Evolutionary conservation across 2,888 invertebrate species (phyloP), one percentile per base, ranked within the genome.

Genomic region (Tipula vernalis): DNA sequence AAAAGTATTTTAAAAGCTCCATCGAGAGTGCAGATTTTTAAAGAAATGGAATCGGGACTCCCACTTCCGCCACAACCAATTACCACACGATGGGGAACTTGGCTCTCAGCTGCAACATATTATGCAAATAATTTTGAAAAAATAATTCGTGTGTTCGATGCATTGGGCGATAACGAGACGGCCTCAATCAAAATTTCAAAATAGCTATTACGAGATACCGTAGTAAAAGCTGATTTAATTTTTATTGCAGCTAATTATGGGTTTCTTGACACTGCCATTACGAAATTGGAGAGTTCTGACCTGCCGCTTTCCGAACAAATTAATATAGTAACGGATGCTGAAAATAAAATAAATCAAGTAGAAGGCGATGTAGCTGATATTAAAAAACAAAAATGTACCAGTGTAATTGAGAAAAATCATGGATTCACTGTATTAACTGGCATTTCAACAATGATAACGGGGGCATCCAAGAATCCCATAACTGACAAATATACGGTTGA

Each of bases 1-100:
- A 41, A 41, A 41, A 41, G 41, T 41, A 3, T 90, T 90, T 84
- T 88, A 15, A 90, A 90, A 87, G 88, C 89, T n/a, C 89, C 89
- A 5, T 85, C 86, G 3, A 71, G 89, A 85, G 41, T 41, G 88
- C 89, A 89, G 87, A 87, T 88, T 86, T 90, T 89, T 88, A 89
- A 89, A 87, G 88, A 90, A 87, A 87, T 86, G 86, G 87, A 87
- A 51, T 89, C 89, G 5, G 28, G 12, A 87, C 36, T 89, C 13
- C 87, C 88, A 83, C 87, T 90, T 86, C 90, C 90, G 6, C 90
- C 89, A 71, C 88, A 89, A 87, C 89, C 90, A 83, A 89, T 89
- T 41, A 44, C 89, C 28, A 90, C 90, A 18, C 87, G 89, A 13
- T 36, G 90, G 90, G 90, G 89, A 89, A 47, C 47, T 13, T 47